Base-by-base conservation (phyloP, 2,888 invertebrate species). In the Gibbula magus region DNA sequence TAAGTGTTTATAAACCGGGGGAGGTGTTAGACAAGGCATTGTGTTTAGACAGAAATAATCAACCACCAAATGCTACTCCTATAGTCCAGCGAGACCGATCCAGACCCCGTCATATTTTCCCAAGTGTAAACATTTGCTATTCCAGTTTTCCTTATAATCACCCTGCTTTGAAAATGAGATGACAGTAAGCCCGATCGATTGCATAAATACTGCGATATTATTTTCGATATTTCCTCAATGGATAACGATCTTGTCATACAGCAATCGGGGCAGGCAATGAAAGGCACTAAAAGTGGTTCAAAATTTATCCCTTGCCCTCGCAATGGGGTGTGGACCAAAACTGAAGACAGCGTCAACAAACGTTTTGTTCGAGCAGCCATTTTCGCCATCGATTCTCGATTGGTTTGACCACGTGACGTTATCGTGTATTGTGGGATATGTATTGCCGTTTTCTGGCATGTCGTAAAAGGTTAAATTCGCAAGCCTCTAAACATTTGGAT, bases 131-230 rank as follows among this genome's bases (percentile, higher is more conserved):
- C 70, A 70, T 70, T 70, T 70, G 70, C 70, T 35, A 70, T 20
- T 18, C 20, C 70, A 35, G 70, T 39, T 39, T 70, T 70, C 70
- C 32, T 70, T 70, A 35, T 70, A 70, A 70, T 70, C 70, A 70
- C 20, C 70, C 20, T 39, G 35, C 70, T 70, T 70, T 70, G 70
- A 70, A 70, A 70, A 70, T 20, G 70, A 70, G 35, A 70, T 39
- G 70, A 70, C 70, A 70, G 70, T 70, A 70, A 10, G 39, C 10
- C 39, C 39, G 70, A 20, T 70, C 70, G 70, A 70, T 70, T 70
- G 70, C 70, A 70, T 70, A 70, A 70, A 70, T 70, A 70, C 35
- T 70, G 70, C 70, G 35, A 70, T 70, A 70, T 70, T 70, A 70
- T 70, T 70, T 70, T 70, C 70, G 39, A 70, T 70, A 70, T 70